Evolutionary conservation across 2,113 vertebrate species (phyloP).

Genomic region (Gadus macrocephalus): DNA sequence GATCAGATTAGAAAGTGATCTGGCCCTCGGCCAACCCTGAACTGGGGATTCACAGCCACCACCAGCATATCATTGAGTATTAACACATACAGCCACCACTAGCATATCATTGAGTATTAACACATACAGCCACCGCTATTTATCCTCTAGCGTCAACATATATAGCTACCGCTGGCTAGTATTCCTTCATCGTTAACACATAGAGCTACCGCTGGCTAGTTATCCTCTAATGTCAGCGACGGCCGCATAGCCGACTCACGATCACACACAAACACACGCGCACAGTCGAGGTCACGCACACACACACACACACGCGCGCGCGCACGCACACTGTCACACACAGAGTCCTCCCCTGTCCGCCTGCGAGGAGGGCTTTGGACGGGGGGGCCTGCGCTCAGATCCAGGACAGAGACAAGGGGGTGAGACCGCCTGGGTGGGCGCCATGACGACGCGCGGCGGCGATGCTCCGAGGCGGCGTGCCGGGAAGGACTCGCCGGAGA

Average conservation of each 20-base stretch:
- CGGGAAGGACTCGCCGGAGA: slow-evolving; percentile 24
- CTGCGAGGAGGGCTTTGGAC: too few species aligned
- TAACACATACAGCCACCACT: slow-evolving; percentile 3
- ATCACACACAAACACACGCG: too few species aligned
- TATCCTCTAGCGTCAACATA: slow-evolving; percentile 42
- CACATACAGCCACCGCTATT: too few species aligned
- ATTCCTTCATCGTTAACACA: slow-evolving; percentile 33
- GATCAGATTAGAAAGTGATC: slow-evolving; percentile 28
- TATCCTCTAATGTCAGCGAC: slow-evolving; percentile 35
- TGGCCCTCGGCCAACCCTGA: slow-evolving; percentile 43
- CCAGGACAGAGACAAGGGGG: slow-evolving; percentile 14
- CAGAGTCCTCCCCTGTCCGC: slow-evolving; percentile 12
- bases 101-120: too few species aligned
- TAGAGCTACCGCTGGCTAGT: slow-evolving; percentile 33
- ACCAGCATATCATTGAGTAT: too few species aligned
- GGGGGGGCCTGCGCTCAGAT: background rate
- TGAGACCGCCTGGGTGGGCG: slow-evolving; percentile 69
- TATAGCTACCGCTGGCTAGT: background rate
- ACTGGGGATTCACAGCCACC: slow-evolving; percentile 47
- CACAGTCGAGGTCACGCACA: too few species aligned
- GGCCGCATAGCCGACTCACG: too few species aligned
- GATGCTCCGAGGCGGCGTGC: slow-evolving; percentile 47
- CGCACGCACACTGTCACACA: slow-evolving; percentile 60
- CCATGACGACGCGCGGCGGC: slow-evolving; percentile 9
- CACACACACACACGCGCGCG: background rate